Percentiles rank a stretch among this genome's conserved stretches.
Evolutionary conservation across 1,140 invertebrate genomes (phyloP).

Genomic region (Scaptomyza graminum): DNA sequence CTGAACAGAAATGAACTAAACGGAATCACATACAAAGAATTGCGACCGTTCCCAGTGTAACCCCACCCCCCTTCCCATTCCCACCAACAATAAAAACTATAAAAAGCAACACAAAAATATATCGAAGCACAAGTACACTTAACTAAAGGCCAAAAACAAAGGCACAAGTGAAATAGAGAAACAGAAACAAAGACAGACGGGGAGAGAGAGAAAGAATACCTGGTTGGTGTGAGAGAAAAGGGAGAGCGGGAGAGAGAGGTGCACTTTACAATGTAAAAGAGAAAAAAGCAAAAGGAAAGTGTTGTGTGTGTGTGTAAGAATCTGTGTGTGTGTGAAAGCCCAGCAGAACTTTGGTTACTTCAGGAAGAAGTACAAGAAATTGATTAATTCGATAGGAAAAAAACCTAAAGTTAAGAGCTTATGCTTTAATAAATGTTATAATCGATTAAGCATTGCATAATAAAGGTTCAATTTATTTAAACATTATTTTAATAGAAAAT

Average conservation of each 20-base stretch:
- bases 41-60: conserved; percentile 39
- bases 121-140: conserved; percentile 70
- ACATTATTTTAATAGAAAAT: too few species aligned
- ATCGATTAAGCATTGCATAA: too few species aligned
- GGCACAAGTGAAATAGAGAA: conserved; percentile 43
- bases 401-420: not conserved
- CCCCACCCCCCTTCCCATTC: conserved; percentile 20
- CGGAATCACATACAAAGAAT: conserved; percentile 33
- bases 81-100: conserved; percentile 75
- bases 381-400: not conserved
- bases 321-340: conserved; percentile 22
- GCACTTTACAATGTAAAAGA: conserved; percentile 49
- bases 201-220: conserved; percentile 2
- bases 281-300: conserved; percentile 45
- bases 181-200: conserved; percentile 11
- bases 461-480: too few species aligned
- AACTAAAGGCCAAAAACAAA: conserved; percentile 71
- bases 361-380: not conserved
- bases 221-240: not conserved
- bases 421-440: too few species aligned
- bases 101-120: conserved; percentile 77
- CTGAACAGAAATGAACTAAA: conserved; percentile 11
- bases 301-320: conserved; percentile 18
- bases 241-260: conserved; percentile 5
- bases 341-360: conserved; percentile 34